Evolutionary conservation across 23 tunicate species (phyloP).

Genomic region (Halocynthia roretzi): DNA sequence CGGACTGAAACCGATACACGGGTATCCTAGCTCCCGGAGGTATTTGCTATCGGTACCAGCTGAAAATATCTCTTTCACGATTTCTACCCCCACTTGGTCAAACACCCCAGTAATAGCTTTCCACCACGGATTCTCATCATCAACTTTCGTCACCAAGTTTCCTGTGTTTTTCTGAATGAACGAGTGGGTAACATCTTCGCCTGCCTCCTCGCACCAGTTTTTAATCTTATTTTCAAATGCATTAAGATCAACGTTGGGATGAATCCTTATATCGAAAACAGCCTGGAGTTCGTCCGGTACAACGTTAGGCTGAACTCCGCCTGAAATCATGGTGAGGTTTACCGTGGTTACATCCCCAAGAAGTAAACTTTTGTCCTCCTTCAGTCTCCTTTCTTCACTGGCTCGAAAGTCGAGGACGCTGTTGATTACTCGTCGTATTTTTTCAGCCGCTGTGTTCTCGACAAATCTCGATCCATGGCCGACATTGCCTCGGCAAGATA

Average conservation of each 20-base stretch:
- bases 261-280: slow-evolving; percentile 73
- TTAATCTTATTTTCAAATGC: slow-evolving; percentile 44
- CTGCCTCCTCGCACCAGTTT: slow-evolving; percentile 84
- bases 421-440: slow-evolving; percentile 57
- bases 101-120: slow-evolving; percentile 38
- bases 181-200: slow-evolving; percentile 44
- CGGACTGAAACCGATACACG: slow-evolving; percentile 24
- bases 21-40: slow-evolving; percentile 12
- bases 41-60: slow-evolving; percentile 26
- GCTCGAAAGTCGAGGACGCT: slow-evolving; percentile 37
- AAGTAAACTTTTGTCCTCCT: slow-evolving; percentile 23
- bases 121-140: slow-evolving; percentile 69
- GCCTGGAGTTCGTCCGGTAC: slow-evolving; percentile 83
- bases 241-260: slow-evolving; percentile 51
- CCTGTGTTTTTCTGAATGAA: slow-evolving; percentile 28
- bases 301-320: slow-evolving; percentile 81
- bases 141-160: slow-evolving; percentile 23
- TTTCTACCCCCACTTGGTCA: slow-evolving; percentile 30
- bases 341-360: slow-evolving; percentile 96
- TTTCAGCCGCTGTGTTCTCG: slow-evolving; percentile 74
- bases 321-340: slow-evolving; percentile 73
- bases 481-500: slow-evolving; percentile 72
- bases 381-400: slow-evolving; percentile 39
- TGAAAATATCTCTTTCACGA: background rate
- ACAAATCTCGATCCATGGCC: slow-evolving; percentile 94